phyloP scores from a whole-genome alignment of 1,140 invertebrate genomes.

The Adelges cooleyi region DNA sequence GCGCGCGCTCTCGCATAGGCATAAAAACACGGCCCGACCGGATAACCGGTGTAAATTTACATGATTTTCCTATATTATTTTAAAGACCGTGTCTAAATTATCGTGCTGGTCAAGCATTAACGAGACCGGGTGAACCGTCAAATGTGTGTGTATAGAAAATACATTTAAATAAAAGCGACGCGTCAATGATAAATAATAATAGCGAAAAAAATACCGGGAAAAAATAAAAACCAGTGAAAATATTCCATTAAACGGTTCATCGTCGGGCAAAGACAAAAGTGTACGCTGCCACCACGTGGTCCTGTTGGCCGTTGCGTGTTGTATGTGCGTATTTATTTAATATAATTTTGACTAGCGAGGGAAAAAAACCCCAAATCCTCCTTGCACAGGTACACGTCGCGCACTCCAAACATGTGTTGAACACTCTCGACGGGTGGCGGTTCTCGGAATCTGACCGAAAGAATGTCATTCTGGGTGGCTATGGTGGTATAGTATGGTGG shows the following conservation, averaged over 20 bases:
- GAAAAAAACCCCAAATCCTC: constrained; percentile 14
- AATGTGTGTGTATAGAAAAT: constrained; percentile 9
- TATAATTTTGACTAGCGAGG: constrained; percentile 1
- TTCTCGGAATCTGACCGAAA: constrained; percentile 27
- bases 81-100: constrained; percentile 16
- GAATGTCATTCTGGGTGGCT: constrained; percentile 27
- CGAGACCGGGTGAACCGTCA: too few relatives aligned
- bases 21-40: neutral
- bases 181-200: neutral
- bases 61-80: constrained; percentile 14
- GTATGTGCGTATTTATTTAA: neutral
- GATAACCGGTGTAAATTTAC: constrained; percentile 27
- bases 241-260: neutral
- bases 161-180: constrained; percentile 20
- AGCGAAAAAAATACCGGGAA: neutral
- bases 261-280: too few relatives aligned
- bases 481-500: neutral
- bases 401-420: constrained; percentile 21
- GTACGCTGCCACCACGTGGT: neutral
- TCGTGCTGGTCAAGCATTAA: constrained; percentile 7
- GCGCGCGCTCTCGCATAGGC: neutral
- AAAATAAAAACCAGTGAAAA: neutral
- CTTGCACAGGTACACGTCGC: constrained; percentile 1
- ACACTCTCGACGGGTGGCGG: constrained; percentile 27
- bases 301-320: neutral